phyloP scores from a whole-genome alignment of 2,113 vertebrate species.

The Rhinogobius similis region DNA sequence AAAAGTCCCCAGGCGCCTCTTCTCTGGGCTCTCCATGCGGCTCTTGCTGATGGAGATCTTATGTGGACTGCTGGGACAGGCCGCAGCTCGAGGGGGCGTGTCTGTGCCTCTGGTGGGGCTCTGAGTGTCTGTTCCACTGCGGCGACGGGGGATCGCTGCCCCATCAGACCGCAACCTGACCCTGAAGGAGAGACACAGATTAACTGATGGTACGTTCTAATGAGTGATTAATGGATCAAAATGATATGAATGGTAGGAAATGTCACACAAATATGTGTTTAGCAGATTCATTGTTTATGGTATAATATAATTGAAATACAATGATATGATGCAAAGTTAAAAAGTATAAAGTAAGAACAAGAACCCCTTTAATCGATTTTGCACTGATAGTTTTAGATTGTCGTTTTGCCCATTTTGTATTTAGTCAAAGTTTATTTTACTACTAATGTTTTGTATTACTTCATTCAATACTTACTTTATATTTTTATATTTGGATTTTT shows the following conservation, averaged over 20 bases:
- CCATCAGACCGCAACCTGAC: slow-evolving; percentile 93
- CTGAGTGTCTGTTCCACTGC: slow-evolving; percentile 88
- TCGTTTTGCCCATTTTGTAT: no score
- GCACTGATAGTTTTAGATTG: no score
- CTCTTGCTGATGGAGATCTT: slow-evolving; percentile 86
- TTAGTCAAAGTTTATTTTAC: no score
- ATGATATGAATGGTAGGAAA: not conserved
- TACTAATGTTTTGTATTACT: no score
- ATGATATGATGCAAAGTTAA: no score
- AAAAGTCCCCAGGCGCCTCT: slow-evolving; percentile 92
- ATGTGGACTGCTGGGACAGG: slow-evolving; percentile 96
- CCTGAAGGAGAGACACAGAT: slow-evolving; percentile 67
- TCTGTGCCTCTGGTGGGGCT: slow-evolving; percentile 91
- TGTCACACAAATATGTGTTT: no score
- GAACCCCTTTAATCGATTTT: no score
- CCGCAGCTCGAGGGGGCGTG: slow-evolving; percentile 92
- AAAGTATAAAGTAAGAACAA: no score
- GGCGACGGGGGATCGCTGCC: slow-evolving; percentile 88
- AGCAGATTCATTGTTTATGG: no score
- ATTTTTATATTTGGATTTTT: no score
- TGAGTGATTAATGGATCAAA: not conserved
- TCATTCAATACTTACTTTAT: no score
- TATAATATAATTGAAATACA: no score
- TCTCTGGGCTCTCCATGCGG: slow-evolving; percentile 93
- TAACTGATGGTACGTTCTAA: not conserved